Conservation (phyloP, 2,113 vertebrate genomes). For the Beaufortia kweichowensis region DNA sequence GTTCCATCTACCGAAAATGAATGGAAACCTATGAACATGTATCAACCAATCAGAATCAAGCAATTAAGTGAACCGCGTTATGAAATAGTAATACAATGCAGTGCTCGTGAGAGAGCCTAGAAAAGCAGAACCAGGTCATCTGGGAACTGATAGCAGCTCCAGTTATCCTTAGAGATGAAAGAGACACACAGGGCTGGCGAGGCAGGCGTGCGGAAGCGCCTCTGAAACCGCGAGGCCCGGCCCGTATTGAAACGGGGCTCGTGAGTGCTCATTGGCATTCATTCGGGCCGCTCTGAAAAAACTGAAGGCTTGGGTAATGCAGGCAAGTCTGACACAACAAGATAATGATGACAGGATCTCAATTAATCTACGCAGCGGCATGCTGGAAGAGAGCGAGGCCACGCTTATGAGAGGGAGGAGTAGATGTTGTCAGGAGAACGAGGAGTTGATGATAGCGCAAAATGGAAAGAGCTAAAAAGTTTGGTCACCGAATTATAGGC, state of each 20-base stretch:
- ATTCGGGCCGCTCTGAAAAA: slow-evolving; percentile 24
- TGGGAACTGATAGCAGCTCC: slow-evolving; percentile 30
- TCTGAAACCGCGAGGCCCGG: neutral
- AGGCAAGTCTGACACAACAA: slow-evolving; percentile 28
- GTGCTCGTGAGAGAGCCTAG: slow-evolving; percentile 21
- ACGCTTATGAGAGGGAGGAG: slow-evolving; percentile 57
- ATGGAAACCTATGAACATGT: too few species aligned
- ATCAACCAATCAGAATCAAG: neutral
- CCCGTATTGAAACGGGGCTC: slow-evolving; percentile 19
- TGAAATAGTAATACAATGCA: neutral
- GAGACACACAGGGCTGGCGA: slow-evolving; percentile 18
- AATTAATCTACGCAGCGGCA: slow-evolving; percentile 54
- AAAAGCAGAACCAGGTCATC: slow-evolving; percentile 38
- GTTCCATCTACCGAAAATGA: neutral
- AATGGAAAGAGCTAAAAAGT: slow-evolving; percentile 35
- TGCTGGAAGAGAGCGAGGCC: slow-evolving; percentile 51
- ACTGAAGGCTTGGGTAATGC: slow-evolving; percentile 28
- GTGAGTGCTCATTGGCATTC: slow-evolving; percentile 33
- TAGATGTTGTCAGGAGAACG: slow-evolving; percentile 22
- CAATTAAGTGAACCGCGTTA: neutral
- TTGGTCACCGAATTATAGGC: slow-evolving; percentile 1
- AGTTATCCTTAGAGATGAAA: slow-evolving; percentile 44
- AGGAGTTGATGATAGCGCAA: slow-evolving; percentile 26
- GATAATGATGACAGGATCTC: slow-evolving; percentile 53
- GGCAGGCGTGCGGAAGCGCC: slow-evolving; percentile 11